These are phyloP conservation scores for Acanthisitta chloris DNA, from an alignment of 2,113 vertebrate genomes.

Conservation along the genomic window DNA sequence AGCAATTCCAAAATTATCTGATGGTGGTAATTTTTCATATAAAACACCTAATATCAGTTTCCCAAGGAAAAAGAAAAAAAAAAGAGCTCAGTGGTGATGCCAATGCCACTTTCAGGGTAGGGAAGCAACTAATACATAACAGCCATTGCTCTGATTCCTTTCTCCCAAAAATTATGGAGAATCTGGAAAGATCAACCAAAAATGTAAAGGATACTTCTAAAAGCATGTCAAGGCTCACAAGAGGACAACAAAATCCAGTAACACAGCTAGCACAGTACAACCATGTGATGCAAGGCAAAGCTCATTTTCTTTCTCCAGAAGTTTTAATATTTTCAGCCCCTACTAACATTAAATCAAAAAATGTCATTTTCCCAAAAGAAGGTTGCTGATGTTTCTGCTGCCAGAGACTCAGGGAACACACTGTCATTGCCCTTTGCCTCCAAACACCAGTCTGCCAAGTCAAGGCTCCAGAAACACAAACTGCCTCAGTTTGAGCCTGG, in stretches of 20 bases:
- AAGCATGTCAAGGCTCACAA: neutral
- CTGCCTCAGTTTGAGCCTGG: neutral
- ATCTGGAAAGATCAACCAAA: neutral
- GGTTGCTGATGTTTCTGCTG: neutral
- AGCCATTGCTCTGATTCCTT: neutral
- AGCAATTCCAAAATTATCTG: neutral
- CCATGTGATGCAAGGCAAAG: neutral
- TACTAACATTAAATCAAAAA: neutral
- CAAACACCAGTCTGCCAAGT: neutral
- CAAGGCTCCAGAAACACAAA: neutral
- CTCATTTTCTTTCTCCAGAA: neutral
- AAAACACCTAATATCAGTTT: neutral
- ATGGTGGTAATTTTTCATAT: neutral
- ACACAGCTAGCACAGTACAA: neutral
- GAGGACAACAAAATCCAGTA: neutral
- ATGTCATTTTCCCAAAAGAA: neutral
- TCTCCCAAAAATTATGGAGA: neutral
- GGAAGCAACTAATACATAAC: neutral
- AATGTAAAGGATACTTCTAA: neutral
- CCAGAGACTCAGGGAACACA: rapidly evolving
- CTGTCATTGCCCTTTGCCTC: neutral
- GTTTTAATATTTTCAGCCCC: neutral
- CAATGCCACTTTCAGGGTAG: neutral
- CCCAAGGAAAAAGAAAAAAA: neutral
- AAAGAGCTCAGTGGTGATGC: neutral